These are phyloP conservation scores for Pogonomyrmex californicus DNA, from an alignment of 1,140 invertebrate species.

Conservation along the genomic window DNA sequence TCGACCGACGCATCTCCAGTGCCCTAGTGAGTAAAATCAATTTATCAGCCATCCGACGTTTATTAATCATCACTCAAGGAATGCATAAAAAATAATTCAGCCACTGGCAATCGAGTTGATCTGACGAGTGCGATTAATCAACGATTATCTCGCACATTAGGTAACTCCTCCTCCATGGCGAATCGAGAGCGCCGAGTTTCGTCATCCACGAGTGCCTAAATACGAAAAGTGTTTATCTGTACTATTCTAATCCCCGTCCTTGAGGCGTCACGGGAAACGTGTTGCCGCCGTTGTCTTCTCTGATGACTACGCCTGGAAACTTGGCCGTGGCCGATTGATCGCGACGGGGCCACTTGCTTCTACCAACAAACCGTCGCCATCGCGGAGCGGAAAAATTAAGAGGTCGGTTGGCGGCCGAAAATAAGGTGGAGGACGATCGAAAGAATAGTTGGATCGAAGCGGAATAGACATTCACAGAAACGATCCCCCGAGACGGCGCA, in stretches of 20 bases:
- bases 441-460: background rate
- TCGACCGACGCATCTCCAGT: background rate
- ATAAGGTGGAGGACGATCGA: slow-evolving; percentile 60
- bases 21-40: background rate
- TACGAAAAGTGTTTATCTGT: slow-evolving; percentile 41
- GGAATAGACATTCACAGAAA: background rate
- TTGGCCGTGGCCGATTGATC: slow-evolving; percentile 70
- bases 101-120: background rate
- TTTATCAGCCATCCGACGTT: background rate
- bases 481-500: background rate
- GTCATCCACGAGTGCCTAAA: slow-evolving; percentile 42
- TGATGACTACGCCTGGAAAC: slow-evolving; percentile 39
- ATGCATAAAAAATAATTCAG: background rate
- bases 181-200: slow-evolving; percentile 34
- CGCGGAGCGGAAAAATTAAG: slow-evolving; percentile 2
- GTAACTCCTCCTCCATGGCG: background rate
- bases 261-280: slow-evolving; percentile 25
- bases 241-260: slow-evolving; percentile 72
- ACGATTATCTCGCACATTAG: background rate
- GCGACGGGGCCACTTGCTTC: slow-evolving; percentile 27
- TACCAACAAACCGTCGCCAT: slow-evolving; percentile 50
- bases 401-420: slow-evolving; percentile 33
- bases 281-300: background rate
- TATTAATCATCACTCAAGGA: background rate
- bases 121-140: slow-evolving; percentile 12